Evolutionary conservation across 2,888 invertebrate genomes (phyloP), one percentile per base, ranked within the genome.

Genomic region (Heliconius hortense): DNA sequence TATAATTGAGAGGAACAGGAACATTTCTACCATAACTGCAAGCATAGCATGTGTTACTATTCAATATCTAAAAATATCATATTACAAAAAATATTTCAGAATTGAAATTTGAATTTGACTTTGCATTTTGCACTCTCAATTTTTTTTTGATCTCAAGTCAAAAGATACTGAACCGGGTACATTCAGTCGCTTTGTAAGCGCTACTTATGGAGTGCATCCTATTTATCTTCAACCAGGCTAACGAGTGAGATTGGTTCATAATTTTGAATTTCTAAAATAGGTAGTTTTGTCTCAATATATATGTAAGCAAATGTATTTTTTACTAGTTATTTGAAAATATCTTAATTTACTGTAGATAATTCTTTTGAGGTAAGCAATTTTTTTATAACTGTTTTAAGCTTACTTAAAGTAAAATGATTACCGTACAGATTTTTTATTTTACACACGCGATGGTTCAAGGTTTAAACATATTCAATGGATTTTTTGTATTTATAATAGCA

Each of bases 191-290:
- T 71, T 71, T 71, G 60, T 62, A 13, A 60, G 31, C n/a, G 18
- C 60, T 60, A 60, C 60, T 60, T 71, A 71, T 60, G 43, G 43
- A 71, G 60, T 59, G 39, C 39, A 39, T 10, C 39, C 60, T 60
- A 71, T 71, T 71, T 59, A 71, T 43, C 60, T 71, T 71, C 21
- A 71, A 39, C 60, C 60, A 71, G 60, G 60, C 71, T 71, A 71
- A 71, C 71, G 60, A 71, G 59, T 39, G 68, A 69, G 26, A 69
- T 69, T 69, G 35, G 70, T 71, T 39, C 39, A 59, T 71, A 60
- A 59, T 39, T 71, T 71, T 26, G 39, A 60, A 59, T 24, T 59
- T 59, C n/a, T 24, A 13, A 70, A 26, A 39, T 26, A n/a, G 5
- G 4, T 59, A 59, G 13, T 26, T 43, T 39, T 26, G 26, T 56